Evolutionary conservation across 1,140 invertebrate species (phyloP).

Genomic region (Lordiphosa collinella): DNA sequence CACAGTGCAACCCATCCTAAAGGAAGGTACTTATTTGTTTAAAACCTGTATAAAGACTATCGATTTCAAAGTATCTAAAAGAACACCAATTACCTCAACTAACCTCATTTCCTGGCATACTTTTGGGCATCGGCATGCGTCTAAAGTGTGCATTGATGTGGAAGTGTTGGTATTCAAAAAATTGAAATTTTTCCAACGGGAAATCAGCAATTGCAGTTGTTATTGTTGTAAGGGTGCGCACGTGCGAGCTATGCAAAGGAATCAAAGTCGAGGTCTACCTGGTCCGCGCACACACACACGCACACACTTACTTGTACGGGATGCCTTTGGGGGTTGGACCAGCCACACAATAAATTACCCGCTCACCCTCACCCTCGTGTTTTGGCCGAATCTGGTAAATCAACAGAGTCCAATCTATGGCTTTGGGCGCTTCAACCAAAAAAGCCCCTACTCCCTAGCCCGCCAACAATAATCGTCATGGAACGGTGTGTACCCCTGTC

Average conservation of each 20-base stretch:
- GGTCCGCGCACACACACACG: not conserved
- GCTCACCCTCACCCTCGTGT: constrained; percentile 13
- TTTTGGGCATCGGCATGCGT: constrained; percentile 38
- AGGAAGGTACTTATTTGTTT: too few species aligned
- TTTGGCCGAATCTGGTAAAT: constrained; percentile 10
- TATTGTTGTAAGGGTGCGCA: constrained; percentile 18
- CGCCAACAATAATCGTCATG: constrained; percentile 28
- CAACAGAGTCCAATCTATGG: constrained; percentile 36
- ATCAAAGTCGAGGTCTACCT: not conserved
- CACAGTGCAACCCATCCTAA: too few species aligned
- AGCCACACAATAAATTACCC: constrained; percentile 17
- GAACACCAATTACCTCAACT: too few species aligned
- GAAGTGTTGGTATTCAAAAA: constrained; percentile 25
- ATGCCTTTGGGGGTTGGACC: constrained; percentile 8
- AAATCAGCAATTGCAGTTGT: not conserved
- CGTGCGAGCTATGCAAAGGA: constrained; percentile 15
- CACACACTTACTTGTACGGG: not conserved
- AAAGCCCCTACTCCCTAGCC: constrained; percentile 7
- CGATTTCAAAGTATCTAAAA: too few species aligned
- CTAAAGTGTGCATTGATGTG: constrained; percentile 50
- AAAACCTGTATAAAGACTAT: too few species aligned
- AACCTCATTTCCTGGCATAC: constrained; percentile 9
- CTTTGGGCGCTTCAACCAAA: constrained; percentile 29
- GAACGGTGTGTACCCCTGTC: constrained; percentile 18
- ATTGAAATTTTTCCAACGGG: constrained; percentile 39